phyloP scores from a whole-genome alignment of 2,797 vertebrate genomes.

The Epinephelus malabaricus region DNA sequence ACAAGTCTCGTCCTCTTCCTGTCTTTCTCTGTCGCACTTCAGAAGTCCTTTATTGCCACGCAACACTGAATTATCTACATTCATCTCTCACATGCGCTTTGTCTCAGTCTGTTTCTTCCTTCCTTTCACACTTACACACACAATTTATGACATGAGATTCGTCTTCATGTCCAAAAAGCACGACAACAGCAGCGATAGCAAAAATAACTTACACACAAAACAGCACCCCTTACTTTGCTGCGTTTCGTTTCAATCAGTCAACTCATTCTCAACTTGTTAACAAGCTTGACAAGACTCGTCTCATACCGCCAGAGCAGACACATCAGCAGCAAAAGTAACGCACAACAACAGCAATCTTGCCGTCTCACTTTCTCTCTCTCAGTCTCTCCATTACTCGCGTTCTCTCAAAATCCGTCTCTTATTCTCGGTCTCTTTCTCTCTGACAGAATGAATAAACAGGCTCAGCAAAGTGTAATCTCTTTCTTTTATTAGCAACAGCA shows the following conservation, averaged over 20 bases:
- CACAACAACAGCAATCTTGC: conserved; percentile 52
- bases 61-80: conserved; percentile 58
- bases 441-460: conserved; percentile 72
- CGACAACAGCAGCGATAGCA: background rate
- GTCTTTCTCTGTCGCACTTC: conserved; percentile 50
- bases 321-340: conserved; percentile 58
- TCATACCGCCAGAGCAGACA: conserved; percentile 45
- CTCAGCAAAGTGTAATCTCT: conserved; percentile 75
- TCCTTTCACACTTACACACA: conserved; percentile 32
- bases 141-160: conserved; percentile 35
- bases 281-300: conserved; percentile 49
- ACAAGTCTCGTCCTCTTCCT: conserved; percentile 10
- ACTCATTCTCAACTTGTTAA: conserved; percentile 57
- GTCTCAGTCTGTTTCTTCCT: conserved; percentile 20
- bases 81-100: conserved; percentile 37
- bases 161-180: conserved; percentile 22
- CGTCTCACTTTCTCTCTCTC: conserved; percentile 50
- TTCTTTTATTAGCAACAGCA: conserved; percentile 82
- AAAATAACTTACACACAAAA: conserved; percentile 13
- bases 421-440: conserved; percentile 49
- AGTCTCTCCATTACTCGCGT: conserved; percentile 44
- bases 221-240: background rate
- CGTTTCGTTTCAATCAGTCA: conserved; percentile 28
- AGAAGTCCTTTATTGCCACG: conserved; percentile 52
- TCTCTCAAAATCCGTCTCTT: conserved; percentile 47